Base-by-base conservation (phyloP, 2,888 invertebrate species). In the Trichogramma dendrolimi region DNA sequence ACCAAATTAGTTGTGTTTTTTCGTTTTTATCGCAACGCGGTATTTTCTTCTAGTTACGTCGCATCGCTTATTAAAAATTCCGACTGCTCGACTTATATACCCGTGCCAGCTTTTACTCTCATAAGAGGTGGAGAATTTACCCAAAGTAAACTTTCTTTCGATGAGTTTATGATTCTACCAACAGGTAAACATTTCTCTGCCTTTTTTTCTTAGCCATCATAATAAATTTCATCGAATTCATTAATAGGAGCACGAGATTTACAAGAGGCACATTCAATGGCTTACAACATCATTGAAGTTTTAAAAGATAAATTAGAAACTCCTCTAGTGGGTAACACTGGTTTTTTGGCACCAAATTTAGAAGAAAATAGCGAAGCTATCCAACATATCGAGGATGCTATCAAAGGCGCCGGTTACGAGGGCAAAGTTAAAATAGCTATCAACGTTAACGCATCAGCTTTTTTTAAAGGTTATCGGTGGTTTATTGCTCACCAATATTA, bases 151-250 rank as follows among this genome's bases (percentile, higher is more conserved):
- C 47, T 78, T 59, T 62, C 71, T 0, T 76, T 71, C 61, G 73
- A 73, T 58, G 75, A 75, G 64, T 77, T 75, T 51, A 68, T 72
- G 67, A 74, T 78, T 41, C 57, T 78, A 58, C 78, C 78, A 4
- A 71, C 62, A 44, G 75, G 75, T 74, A 67, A 11, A 62, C 7
- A 47, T 10, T 5, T 10, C 49, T 49, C n/a, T 14, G 10, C 14
- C 10, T 49, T 49, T 49, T 14, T 11, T 6, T 40, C 1, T 52
- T 8, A 52, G 27, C 27, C 27, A 27, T 27, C 27, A 2, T 27
- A 27, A 27, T 27, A 27, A 27, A 27, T 27, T 27, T 27, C 27
- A 27, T 27, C 27, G 27, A 27, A 27, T 27, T 27, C 1, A 27
- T 27, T 27, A 27, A 1, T 27, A 27, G 27, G 27, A 27, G 27